These are phyloP conservation scores for Columbina picui DNA, from an alignment of 2,113 vertebrate genomes.

Conservation along the genomic window DNA sequence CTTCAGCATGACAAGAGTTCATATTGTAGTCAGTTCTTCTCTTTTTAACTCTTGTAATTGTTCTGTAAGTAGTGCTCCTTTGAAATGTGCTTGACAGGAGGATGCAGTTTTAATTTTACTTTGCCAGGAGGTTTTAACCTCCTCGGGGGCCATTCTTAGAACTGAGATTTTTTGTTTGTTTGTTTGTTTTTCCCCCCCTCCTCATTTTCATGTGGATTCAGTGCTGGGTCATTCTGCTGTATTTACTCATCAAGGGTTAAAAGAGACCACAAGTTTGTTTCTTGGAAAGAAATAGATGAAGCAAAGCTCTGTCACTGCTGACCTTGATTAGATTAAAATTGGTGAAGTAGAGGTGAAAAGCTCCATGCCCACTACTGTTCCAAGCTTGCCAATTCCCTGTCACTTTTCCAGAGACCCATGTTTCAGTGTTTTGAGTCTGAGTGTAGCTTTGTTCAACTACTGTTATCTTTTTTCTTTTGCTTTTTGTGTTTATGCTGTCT, in stretches of 20 bases:
- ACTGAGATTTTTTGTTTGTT: neutral
- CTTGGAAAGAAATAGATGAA: neutral
- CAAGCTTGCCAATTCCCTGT: neutral
- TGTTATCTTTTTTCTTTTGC: neutral
- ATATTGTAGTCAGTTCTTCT: constrained; percentile 39
- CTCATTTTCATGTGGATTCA: neutral
- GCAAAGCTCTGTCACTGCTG: neutral
- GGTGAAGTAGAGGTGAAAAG: neutral
- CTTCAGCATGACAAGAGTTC: constrained; percentile 8
- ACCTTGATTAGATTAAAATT: neutral
- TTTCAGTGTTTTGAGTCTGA: neutral
- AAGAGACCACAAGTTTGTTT: neutral
- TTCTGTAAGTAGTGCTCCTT: constrained; percentile 23
- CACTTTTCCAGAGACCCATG: neutral
- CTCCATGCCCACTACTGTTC: neutral
- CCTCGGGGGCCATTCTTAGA: neutral
- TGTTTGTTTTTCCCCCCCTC: too few relatives aligned
- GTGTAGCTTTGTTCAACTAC: neutral
- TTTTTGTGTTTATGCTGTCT: neutral
- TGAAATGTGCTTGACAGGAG: constrained; percentile 21
- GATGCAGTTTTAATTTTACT: neutral
- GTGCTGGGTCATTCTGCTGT: neutral
- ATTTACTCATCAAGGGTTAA: neutral
- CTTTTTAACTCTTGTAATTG: constrained; percentile 35
- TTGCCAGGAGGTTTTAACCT: neutral